Conservation (phyloP, 1,140 invertebrate genomes). For the Macrosteles quadrilineatus region DNA sequence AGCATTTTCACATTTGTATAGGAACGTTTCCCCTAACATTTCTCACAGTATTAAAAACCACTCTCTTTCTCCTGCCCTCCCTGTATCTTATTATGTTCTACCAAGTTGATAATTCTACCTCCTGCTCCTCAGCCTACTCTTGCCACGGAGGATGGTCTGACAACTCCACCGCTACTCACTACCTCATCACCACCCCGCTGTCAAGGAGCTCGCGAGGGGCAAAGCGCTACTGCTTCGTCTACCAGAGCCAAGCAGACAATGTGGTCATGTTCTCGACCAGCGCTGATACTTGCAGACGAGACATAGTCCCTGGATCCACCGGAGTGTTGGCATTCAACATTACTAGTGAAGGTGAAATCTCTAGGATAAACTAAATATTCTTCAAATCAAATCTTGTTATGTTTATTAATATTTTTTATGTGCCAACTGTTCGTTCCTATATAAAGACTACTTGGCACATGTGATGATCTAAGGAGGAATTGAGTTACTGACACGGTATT, state of each 20-base stretch:
- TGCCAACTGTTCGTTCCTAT: not conserved
- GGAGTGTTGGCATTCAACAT: slow-evolving; percentile 51
- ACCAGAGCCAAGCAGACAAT: slow-evolving; percentile 26
- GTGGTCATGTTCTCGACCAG: slow-evolving; percentile 48
- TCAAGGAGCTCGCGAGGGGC: slow-evolving; percentile 49
- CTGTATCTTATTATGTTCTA: too few relatives aligned
- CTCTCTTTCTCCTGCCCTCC: too few relatives aligned
- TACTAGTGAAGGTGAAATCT: slow-evolving; percentile 48
- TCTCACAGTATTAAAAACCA: too few relatives aligned
- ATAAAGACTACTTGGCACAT: not conserved
- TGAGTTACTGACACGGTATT: too few relatives aligned
- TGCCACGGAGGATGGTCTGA: slow-evolving; percentile 57
- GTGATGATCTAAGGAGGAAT: too few relatives aligned
- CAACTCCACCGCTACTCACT: slow-evolving; percentile 51
- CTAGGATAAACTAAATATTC: not conserved
- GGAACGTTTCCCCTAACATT: too few relatives aligned
- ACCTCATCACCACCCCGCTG: slow-evolving; percentile 53
- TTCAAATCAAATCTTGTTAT: too few relatives aligned
- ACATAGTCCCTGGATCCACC: slow-evolving; percentile 44
- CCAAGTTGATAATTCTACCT: too few relatives aligned
- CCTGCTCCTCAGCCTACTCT: slow-evolving; percentile 53
- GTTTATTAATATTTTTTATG: not conserved
- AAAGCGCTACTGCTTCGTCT: slow-evolving; percentile 51
- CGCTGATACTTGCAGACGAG: slow-evolving; percentile 48
- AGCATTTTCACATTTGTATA: too few relatives aligned